Base-by-base conservation (phyloP, 1,140 invertebrate genomes). In the Zaprionus taronus region DNA sequence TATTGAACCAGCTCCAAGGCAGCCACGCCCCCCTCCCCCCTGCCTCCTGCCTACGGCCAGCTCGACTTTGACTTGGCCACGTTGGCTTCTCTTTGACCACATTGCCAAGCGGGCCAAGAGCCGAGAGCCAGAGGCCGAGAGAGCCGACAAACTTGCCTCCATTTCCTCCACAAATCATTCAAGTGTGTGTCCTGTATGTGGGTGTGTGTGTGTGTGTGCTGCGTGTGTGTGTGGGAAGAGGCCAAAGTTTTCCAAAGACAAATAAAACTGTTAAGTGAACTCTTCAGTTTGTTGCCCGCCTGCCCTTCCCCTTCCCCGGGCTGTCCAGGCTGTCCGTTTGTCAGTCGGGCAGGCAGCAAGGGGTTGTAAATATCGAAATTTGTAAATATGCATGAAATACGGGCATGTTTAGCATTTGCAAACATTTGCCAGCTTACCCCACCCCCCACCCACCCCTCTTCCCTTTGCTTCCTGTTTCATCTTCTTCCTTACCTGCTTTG, bases 201-300 rank as follows among this genome's bases (percentile, higher is more conserved):
- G 51, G 57, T 70, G 58, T 61, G 15, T 58, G 20, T 61, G 15
- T 58, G 20, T 20, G 14, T 49, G 14, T 58, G 14, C 28, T 17
- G n/a, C n/a, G n/a, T 56, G 24, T 61, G 24, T 61, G 36, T 62
- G 49, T 47, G 47, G n/a, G 62, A 64, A 56, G 74, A 49, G 66
- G 69, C 70, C 80, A 86, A 89, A 86, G 80, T 86, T 86, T 86
- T 83, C 77, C 77, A 86, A 86, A 89, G 83, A 86, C 83, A 86
- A 86, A 86, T 86, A 86, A 86, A 86, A 86, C 83, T 83, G 83
- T 86, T 86, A 89, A 86, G 83, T 89, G 83, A 86, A 86, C 84
- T 86, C 83, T 87, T 83, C 84, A 80, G 81, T 83, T 79, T 83
- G 72, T 80, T 74, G 65, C 62, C 71, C 38, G 68, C 56, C 65